These are phyloP conservation scores for Ennomos erosarius DNA, from an alignment of 2,888 invertebrate species.

Conservation along the genomic window DNA sequence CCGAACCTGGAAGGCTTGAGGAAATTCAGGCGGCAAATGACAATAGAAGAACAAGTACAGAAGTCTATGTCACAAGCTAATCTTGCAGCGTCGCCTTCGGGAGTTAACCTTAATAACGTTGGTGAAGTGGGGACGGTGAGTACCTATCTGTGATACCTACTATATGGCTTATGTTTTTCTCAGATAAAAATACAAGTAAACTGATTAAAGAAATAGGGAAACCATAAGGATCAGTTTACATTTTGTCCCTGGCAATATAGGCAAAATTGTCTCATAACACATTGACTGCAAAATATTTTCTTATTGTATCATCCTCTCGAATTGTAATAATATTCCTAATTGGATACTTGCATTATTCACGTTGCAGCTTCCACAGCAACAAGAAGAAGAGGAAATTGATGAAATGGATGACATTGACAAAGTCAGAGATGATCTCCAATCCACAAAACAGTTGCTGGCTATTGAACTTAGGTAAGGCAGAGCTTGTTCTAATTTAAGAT, in stretches of 20 bases:
- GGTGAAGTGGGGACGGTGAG: constrained; percentile 18
- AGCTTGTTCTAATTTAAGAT: not conserved
- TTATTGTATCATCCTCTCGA: no score
- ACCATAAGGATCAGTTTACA: no score
- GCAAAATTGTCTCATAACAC: no score
- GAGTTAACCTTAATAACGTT: constrained; percentile 45
- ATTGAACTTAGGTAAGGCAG: constrained; percentile 88
- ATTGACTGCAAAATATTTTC: no score
- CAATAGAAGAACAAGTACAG: constrained; percentile 95
- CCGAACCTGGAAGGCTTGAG: constrained; percentile 93
- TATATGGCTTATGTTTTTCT: no score
- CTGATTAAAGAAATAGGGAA: no score
- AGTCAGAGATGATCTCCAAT: constrained; percentile 95
- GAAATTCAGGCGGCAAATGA: constrained; percentile 95
- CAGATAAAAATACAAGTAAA: not conserved
- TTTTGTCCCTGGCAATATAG: no score
- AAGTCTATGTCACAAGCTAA: constrained; percentile 91
- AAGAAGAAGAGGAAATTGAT: constrained; percentile 89
- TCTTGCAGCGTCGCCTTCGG: constrained; percentile 82
- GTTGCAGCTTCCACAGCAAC: constrained; percentile 52
- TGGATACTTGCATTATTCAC: not conserved
- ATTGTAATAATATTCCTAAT: no score
- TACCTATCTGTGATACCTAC: not conserved
- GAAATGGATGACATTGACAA: constrained; percentile 97
- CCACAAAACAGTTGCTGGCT: constrained; percentile 95